Base-by-base conservation (phyloP, 35 echinoderm and acorn worm species). In the Apostichopus californicus region DNA sequence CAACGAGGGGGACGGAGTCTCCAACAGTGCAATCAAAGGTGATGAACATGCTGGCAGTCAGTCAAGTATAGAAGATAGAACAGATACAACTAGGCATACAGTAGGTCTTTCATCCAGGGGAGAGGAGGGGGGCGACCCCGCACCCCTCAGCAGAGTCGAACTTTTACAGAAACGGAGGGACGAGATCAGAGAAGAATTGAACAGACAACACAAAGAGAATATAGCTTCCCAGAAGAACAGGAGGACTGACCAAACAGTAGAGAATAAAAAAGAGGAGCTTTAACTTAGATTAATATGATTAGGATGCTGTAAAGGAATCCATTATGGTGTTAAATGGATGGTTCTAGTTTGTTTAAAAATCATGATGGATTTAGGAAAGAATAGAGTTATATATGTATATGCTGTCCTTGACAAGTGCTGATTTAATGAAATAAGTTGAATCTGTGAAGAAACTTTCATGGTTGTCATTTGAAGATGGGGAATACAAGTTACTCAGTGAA, bases 121-220 rank as follows among this genome's bases (percentile, higher is more conserved):
- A 72, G 21, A 58, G 21, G 22, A 5, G 22, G 77, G 73, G 65
- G 52, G 22, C 17, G 21, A 28, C 25, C 4, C 14, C 53, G 13
- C 58, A 58, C 64, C n/a, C 83, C 21, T n/a, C 6, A 78, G 89
- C 13, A 57, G 23, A 56, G 56, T 28, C 71, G 64, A 77, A 17
- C 73, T 90, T n/a, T 22, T 21, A 9, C 64, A 90, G 71, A 56
- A 78, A 28, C 78, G 71, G n/a, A 71, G 73, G 17, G 25, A 75
- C 20, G 25, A 90, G 53, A 78, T 73, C 11, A 23, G 52, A 8
- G 77, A 73, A 78, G 89, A 57, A 55, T 78, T 90, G 71, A 90
- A 58, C 46, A 5, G 8, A 1, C 34, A 73, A 13, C 70, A 77
- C 0, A 15, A 90, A 72, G 73, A 78, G 18, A 75, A 58, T 28